These are phyloP conservation scores for Periophthalmodon schlosseri DNA, from an alignment of 2,113 vertebrate species.

Conservation along the genomic window DNA sequence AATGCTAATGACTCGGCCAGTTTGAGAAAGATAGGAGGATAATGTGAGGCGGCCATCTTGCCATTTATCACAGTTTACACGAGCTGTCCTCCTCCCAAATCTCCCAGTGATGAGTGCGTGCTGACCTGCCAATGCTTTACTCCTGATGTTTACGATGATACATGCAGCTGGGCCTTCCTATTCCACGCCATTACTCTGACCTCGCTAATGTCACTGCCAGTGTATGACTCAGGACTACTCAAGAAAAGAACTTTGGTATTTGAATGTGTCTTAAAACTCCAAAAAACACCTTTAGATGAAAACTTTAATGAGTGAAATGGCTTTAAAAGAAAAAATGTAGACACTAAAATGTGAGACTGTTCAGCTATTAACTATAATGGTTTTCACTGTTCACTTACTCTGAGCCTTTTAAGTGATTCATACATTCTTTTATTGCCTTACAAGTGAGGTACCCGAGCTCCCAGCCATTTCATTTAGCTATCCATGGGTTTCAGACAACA, in stretches of 20 bases:
- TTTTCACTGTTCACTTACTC: too few species aligned
- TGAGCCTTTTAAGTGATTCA: too few species aligned
- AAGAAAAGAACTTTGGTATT: neutral
- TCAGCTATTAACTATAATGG: too few species aligned
- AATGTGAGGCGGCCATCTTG: conserved; percentile 27
- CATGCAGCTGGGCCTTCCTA: conserved; percentile 52
- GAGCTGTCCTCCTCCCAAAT: conserved; percentile 47
- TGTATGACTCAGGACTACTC: conserved; percentile 10
- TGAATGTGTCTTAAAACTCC: neutral
- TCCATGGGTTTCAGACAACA: too few species aligned
- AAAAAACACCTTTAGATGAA: neutral
- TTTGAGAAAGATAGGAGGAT: conserved; percentile 34
- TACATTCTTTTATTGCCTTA: too few species aligned
- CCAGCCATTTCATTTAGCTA: too few species aligned
- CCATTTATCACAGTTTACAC: conserved; percentile 59
- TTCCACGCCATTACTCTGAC: conserved; percentile 56
- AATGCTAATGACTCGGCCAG: conserved; percentile 18
- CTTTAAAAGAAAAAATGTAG: too few species aligned
- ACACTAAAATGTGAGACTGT: too few species aligned
- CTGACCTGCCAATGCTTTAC: conserved; percentile 54
- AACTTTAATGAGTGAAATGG: neutral
- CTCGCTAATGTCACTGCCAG: conserved; percentile 43
- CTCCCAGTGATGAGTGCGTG: conserved; percentile 53
- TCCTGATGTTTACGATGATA: conserved; percentile 62
- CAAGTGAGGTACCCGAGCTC: too few species aligned